phyloP scores from a whole-genome alignment of 2,797 vertebrate genomes.

The Takifugu rubripes region DNA sequence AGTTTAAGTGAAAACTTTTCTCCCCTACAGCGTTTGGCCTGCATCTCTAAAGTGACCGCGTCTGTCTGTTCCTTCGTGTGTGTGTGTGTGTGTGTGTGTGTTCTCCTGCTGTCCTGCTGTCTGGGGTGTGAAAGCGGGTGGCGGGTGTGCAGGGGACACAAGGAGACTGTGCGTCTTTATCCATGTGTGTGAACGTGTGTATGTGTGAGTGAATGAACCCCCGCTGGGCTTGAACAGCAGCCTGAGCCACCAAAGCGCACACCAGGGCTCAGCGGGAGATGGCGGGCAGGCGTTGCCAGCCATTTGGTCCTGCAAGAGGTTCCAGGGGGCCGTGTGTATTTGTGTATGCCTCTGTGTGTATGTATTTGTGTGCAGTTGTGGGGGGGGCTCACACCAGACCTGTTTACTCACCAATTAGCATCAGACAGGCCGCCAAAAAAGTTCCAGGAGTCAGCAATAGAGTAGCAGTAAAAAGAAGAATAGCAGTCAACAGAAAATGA shows the following conservation, averaged over 20 bases:
- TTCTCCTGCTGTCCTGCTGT: conserved; percentile 84
- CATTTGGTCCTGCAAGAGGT: conserved; percentile 83
- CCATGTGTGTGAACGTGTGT: conserved; percentile 47
- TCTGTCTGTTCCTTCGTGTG: conserved; percentile 79
- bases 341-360: conserved; percentile 58
- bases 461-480: conserved; percentile 52
- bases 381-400: conserved; percentile 69
- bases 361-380: conserved; percentile 43
- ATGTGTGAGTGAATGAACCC: conserved; percentile 71
- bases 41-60: conserved; percentile 85
- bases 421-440: conserved; percentile 80
- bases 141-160: conserved; percentile 76
- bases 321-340: conserved; percentile 77
- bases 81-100: conserved; percentile 54
- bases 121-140: conserved; percentile 85
- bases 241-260: conserved; percentile 83
- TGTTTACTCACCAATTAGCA: conserved; percentile 85
- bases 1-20: conserved; percentile 82
- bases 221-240: conserved; percentile 85
- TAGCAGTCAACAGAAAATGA: conserved; percentile 33
- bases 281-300: conserved; percentile 81
- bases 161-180: conserved; percentile 73
- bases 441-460: conserved; percentile 77
- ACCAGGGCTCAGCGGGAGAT: conserved; percentile 83
- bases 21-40: conserved; percentile 81